Conservation (phyloP, 2,113 vertebrate genomes). For the Pluvialis apricaria region DNA sequence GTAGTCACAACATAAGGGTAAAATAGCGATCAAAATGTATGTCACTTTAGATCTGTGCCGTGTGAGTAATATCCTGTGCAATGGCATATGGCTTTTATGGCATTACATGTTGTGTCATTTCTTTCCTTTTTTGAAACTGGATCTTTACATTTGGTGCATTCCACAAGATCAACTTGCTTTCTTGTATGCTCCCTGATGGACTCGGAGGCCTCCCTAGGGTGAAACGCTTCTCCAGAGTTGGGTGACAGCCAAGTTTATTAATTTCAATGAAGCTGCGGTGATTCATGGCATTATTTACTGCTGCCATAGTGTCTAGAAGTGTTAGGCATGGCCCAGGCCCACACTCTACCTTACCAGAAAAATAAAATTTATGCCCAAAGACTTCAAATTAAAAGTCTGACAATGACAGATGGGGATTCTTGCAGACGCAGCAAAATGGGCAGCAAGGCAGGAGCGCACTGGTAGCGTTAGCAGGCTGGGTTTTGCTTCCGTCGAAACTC, state of each 20-base stretch:
- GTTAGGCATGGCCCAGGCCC: not conserved
- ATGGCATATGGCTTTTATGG: not conserved
- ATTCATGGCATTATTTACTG: not conserved
- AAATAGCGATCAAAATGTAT: not conserved
- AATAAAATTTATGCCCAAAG: not conserved
- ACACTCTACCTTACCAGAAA: not conserved
- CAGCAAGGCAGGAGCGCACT: not conserved
- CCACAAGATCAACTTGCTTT: not conserved
- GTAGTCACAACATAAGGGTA: not conserved
- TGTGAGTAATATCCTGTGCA: not conserved
- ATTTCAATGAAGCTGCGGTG: not conserved
- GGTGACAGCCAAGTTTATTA: not conserved
- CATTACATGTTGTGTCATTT: not conserved
- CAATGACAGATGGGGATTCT: not conserved
- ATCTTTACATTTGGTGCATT: conserved; percentile 30
- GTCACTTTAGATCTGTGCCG: not conserved
- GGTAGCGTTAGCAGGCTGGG: not conserved
- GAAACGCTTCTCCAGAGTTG: not conserved
- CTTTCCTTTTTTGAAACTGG: conserved; percentile 21
- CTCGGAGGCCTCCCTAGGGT: not conserved
- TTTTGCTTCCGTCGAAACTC: not conserved
- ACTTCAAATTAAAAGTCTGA: not conserved
- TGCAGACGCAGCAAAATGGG: not conserved
- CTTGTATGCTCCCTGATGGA: not conserved
- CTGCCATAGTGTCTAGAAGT: not conserved